A percentile compares a stretch with the other conserved stretches of the same genome.
Evolutionary conservation across 2,888 invertebrate genomes (phyloP).

Genomic region (Pyrgus malvae): DNA sequence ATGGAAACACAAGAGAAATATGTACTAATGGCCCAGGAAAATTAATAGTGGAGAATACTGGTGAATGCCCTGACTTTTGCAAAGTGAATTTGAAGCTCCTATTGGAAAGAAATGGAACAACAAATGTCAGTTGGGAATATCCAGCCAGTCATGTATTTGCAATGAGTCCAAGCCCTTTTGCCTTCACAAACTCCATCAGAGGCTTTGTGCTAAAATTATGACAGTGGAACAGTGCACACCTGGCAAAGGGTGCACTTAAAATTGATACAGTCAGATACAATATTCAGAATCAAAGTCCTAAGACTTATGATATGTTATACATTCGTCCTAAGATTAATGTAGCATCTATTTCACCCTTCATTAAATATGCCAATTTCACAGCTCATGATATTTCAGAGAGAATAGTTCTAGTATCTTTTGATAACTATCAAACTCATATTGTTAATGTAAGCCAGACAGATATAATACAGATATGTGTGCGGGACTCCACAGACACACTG

Average conservation of each 20-base stretch:
- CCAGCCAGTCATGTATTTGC: conserved; percentile 85
- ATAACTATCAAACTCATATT: conserved; percentile 85
- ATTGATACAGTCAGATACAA: conserved; percentile 68
- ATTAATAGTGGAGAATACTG: conserved; percentile 86
- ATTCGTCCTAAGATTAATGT: conserved; percentile 61
- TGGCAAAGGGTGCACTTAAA: conserved; percentile 74
- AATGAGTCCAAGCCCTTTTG: conserved; percentile 87
- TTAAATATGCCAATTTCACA: conserved; percentile 72
- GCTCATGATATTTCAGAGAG: conserved; percentile 85
- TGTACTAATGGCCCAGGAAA: conserved; percentile 84
- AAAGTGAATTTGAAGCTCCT: conserved; percentile 83
- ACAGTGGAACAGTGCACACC: conserved; percentile 86
- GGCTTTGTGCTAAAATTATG: conserved; percentile 92
- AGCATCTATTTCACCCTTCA: conserved; percentile 67
- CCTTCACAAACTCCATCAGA: conserved; percentile 82
- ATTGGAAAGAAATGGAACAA: conserved; percentile 78
- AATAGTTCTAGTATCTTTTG: conserved; percentile 89
- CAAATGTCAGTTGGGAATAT: conserved; percentile 83
- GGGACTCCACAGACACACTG: conserved; percentile 57
- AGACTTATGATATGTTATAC: conserved; percentile 66
- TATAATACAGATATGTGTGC: conserved; percentile 86
- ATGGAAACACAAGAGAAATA: conserved; percentile 79
- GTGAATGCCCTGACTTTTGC: conserved; percentile 86
- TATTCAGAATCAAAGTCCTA: conserved; percentile 71
- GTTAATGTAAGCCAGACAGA: conserved; percentile 91